phyloP scores from a whole-genome alignment of 2,113 vertebrate species.

The Phyllostomus hastatus region DNA sequence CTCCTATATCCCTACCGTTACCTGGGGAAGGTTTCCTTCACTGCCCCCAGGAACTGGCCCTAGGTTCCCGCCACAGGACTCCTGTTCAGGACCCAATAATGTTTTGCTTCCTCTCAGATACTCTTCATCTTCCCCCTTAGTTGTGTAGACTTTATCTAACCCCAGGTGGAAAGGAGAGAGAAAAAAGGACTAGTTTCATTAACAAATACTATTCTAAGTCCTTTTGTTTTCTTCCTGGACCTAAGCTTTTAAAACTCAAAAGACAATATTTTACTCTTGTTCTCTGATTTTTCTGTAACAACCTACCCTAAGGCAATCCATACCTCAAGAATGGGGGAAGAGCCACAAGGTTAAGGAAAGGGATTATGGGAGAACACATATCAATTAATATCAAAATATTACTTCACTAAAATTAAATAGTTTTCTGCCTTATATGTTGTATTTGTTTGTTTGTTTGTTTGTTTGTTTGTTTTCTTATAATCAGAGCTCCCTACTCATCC shows the following conservation, averaged over 20 bases:
- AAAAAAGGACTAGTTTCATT: background rate
- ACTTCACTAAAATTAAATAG: background rate
- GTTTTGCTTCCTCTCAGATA: background rate
- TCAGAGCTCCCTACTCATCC: background rate
- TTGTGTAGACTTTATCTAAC: background rate
- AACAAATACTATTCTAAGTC: background rate
- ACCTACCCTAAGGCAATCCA: background rate
- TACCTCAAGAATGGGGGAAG: background rate
- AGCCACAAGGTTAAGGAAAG: background rate
- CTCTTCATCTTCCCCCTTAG: background rate
- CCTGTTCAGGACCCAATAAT: background rate
- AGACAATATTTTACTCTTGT: background rate
- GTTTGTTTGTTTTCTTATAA: background rate
- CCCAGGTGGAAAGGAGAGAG: background rate
- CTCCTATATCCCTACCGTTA: background rate
- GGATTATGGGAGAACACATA: background rate
- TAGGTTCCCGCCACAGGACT: background rate
- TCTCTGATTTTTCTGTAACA: background rate
- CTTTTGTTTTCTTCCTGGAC: background rate
- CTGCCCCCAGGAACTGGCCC: background rate
- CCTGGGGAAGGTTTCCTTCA: background rate
- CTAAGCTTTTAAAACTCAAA: slow-evolving; percentile 10
- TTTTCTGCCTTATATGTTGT: background rate
- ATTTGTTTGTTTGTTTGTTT: background rate
- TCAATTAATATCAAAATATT: background rate